These are phyloP conservation scores for Silurus meridionalis DNA, from an alignment of 2,113 vertebrate species.

Conservation along the genomic window DNA sequence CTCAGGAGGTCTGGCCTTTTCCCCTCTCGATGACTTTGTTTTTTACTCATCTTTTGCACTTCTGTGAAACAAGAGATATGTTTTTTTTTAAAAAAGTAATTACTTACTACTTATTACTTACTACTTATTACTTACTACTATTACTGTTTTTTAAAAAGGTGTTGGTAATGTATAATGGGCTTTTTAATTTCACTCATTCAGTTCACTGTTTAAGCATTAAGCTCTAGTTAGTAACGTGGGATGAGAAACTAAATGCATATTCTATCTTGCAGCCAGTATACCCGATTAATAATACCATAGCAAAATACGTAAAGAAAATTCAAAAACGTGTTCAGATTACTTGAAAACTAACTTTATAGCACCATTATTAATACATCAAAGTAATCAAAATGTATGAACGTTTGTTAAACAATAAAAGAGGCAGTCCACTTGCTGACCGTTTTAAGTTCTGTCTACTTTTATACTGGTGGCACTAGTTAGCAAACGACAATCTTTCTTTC, in stretches of 20 bases:
- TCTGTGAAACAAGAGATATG: conserved; percentile 49
- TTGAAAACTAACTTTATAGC: background rate
- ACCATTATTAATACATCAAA: background rate
- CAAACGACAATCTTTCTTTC: background rate
- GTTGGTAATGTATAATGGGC: background rate
- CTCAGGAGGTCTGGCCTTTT: conserved; percentile 87
- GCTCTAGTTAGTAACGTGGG: background rate
- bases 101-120: no score
- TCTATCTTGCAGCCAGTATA: background rate
- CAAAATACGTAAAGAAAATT: background rate
- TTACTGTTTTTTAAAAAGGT: background rate
- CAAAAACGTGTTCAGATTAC: background rate
- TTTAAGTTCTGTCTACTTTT: background rate
- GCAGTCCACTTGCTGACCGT: background rate
- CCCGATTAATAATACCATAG: background rate
- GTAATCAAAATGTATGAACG: background rate
- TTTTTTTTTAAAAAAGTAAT: no score
- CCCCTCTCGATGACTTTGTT: conserved; percentile 78
- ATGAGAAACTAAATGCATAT: background rate
- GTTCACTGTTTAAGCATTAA: background rate
- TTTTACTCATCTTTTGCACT: conserved; percentile 71
- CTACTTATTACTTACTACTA: no score
- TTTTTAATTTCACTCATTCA: background rate
- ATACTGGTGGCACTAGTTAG: background rate
- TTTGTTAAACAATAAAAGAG: background rate